A percentile compares a stretch with the other conserved stretches of the same genome.
These are phyloP conservation scores for Anarrhichthys ocellatus DNA, from an alignment of 2,113 vertebrate species.

Conservation along the genomic window DNA sequence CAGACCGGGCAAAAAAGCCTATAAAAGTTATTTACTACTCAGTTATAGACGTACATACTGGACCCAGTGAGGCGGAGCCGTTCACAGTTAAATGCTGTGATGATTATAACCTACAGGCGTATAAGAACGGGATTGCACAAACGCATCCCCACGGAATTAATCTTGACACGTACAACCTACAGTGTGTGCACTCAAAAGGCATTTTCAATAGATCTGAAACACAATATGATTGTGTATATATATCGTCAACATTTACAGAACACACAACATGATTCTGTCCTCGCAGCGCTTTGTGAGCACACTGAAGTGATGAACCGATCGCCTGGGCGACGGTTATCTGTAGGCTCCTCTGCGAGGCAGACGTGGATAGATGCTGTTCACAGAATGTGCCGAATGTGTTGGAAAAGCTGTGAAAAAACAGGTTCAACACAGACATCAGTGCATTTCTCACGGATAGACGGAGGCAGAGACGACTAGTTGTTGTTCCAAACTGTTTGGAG, in stretches of 20 bases:
- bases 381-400: background rate
- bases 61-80: constrained; percentile 21
- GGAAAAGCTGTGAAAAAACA: background rate
- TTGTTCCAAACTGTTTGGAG: constrained; percentile 5
- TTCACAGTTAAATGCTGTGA: constrained; percentile 34
- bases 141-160: background rate
- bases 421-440: background rate
- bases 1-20: constrained; percentile 11
- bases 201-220: constrained; percentile 1
- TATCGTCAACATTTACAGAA: constrained; percentile 5
- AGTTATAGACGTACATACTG: constrained; percentile 37
- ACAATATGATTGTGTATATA: background rate
- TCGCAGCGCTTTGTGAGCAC: background rate
- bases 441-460: background rate
- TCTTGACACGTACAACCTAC: background rate
- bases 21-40: constrained; percentile 54
- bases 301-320: background rate
- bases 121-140: constrained; percentile 12
- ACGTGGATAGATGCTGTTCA: background rate
- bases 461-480: background rate
- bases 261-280: background rate
- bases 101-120: constrained; percentile 29
- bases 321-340: background rate
- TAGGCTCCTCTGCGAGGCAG: background rate
- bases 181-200: background rate